Evolutionary conservation across 2,113 vertebrate species (phyloP).

Genomic region (Rhinoptilus africanus): DNA sequence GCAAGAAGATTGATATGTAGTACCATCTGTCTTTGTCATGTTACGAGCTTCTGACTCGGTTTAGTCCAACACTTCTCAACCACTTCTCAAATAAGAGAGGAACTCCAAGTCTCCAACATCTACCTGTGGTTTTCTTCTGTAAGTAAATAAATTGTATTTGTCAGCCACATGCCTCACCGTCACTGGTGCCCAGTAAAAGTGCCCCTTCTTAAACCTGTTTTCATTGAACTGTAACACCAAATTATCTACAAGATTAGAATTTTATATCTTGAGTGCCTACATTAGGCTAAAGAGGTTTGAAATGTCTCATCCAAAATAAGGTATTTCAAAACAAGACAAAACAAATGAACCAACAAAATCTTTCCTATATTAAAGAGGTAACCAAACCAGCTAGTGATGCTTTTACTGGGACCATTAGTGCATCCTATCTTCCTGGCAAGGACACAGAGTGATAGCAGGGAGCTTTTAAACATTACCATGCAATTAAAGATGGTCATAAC

Average conservation of each 20-base stretch:
- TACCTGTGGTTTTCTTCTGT: neutral
- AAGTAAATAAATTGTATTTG: neutral
- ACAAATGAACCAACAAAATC: neutral
- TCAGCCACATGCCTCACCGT: neutral
- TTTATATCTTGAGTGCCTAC: neutral
- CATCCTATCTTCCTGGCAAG: neutral
- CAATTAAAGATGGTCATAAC: neutral
- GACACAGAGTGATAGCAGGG: neutral
- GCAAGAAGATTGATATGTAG: neutral
- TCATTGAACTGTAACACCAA: neutral
- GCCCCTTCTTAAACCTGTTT: neutral
- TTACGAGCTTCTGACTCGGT: neutral
- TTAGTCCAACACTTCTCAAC: neutral
- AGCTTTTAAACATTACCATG: neutral
- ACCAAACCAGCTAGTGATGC: neutral
- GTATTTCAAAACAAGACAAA: neutral
- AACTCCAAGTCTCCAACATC: neutral
- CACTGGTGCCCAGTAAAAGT: neutral
- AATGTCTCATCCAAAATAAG: neutral
- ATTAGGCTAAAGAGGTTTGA: neutral
- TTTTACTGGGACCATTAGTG: neutral
- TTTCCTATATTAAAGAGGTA: neutral
- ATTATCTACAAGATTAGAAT: neutral
- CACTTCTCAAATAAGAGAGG: neutral
- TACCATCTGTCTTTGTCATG: neutral